These are phyloP conservation scores for Hermatobates lingyangjiaoensis DNA, from an alignment of 1,140 invertebrate genomes.

Conservation along the genomic window DNA sequence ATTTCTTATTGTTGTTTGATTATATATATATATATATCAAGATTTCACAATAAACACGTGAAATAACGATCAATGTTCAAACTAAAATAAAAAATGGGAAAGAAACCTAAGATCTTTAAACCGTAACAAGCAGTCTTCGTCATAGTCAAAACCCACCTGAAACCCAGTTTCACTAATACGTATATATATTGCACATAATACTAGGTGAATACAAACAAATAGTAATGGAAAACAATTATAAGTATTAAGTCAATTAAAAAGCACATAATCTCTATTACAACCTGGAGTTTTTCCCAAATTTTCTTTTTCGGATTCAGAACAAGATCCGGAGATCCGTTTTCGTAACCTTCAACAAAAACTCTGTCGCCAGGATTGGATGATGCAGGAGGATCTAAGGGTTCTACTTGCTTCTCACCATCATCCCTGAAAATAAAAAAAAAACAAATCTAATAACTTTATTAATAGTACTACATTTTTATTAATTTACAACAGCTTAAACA, in stretches of 20 bases:
- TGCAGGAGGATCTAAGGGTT: constrained; percentile 58
- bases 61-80: no score
- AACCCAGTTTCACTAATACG: background rate
- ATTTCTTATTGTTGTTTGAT: no score
- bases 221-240: background rate
- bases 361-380: constrained; percentile 57
- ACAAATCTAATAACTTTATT: no score
- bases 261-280: constrained; percentile 14
- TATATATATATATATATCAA: no score
- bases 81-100: no score
- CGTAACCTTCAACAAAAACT: constrained; percentile 63
- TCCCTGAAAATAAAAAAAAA: constrained; percentile 33
- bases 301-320: constrained; percentile 95
- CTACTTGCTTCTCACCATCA: constrained; percentile 45
- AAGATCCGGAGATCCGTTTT: constrained; percentile 55
- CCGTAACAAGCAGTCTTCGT: no score
- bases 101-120: no score
- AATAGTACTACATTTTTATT: no score
- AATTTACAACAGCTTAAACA: no score
- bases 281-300: constrained; percentile 82
- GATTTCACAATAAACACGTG: no score
- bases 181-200: background rate
- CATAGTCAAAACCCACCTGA: background rate
- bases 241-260: background rate
- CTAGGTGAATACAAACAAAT: background rate